Conservation (phyloP, 2,113 vertebrate species). For the Sceloporus tristichus region DNA sequence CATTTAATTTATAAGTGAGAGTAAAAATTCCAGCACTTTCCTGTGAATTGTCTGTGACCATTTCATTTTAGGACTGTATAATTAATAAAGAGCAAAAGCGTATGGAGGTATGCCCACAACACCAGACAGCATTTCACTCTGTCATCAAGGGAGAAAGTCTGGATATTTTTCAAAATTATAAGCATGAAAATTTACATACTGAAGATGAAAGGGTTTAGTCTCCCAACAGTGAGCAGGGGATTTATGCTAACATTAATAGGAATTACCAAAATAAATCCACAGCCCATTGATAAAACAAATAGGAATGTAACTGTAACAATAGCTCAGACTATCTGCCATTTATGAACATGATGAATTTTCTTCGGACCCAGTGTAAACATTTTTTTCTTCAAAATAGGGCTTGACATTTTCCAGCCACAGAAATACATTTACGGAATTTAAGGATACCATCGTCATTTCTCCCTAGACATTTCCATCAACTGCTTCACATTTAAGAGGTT, state of each 20-base stretch:
- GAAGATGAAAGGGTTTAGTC: slow-evolving; percentile 39
- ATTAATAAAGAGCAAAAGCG: slow-evolving; percentile 24
- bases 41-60: slow-evolving; percentile 23
- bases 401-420: slow-evolving; percentile 54
- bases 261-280: slow-evolving; percentile 42
- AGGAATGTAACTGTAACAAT: slow-evolving; percentile 44
- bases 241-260: slow-evolving; percentile 43
- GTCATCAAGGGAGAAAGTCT: slow-evolving; percentile 30
- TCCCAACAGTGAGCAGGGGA: slow-evolving; percentile 43
- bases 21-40: slow-evolving; percentile 35
- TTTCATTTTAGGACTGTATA: slow-evolving; percentile 28
- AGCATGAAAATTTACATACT: slow-evolving; percentile 36
- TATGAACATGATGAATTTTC: slow-evolving; percentile 26
- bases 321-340: slow-evolving; percentile 36
- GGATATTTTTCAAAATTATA: slow-evolving; percentile 44
- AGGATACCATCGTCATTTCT: slow-evolving; percentile 49
- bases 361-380: slow-evolving; percentile 35
- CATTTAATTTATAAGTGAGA: slow-evolving; percentile 41
- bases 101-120: slow-evolving; percentile 20
- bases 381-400: slow-evolving; percentile 54
- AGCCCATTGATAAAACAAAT: slow-evolving; percentile 32
- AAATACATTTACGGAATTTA: slow-evolving; percentile 49
- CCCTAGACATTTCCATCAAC: slow-evolving; percentile 46
- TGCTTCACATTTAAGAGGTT: slow-evolving; percentile 47
- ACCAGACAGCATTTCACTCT: slow-evolving; percentile 32